phyloP scores from a whole-genome alignment of 2,888 invertebrate species.

The Drosophila percnosoma region DNA sequence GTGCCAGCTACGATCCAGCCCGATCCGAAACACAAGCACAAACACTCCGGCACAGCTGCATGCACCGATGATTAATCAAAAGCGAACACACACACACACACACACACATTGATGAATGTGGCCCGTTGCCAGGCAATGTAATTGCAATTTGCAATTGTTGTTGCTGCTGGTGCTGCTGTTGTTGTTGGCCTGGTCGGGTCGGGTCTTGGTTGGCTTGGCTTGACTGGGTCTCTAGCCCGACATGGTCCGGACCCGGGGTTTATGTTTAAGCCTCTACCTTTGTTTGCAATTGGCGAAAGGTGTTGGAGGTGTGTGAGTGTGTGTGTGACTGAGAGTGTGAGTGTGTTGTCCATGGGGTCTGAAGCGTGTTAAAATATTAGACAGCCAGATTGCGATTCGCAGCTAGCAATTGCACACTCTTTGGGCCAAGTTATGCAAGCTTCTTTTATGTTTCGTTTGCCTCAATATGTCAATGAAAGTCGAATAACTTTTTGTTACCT shows the following conservation, averaged over 20 bases:
- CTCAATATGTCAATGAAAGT: constrained; percentile 8
- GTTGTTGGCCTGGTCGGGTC: constrained; percentile 20
- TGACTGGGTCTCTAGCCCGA: constrained; percentile 31
- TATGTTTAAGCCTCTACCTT: constrained; percentile 43
- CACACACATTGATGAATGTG: constrained; percentile 53
- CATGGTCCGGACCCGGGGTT: constrained; percentile 30
- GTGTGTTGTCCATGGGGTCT: constrained; percentile 24
- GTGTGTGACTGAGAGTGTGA: constrained; percentile 12
- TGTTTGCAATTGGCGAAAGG: constrained; percentile 71
- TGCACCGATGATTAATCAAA: constrained; percentile 76
- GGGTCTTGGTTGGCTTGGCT: constrained; percentile 19
- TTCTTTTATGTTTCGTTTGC: constrained; percentile 20
- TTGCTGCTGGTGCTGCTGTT: constrained; percentile 28
- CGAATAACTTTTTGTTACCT: background rate
- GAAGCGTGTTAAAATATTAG: constrained; percentile 54
- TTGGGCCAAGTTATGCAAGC: constrained; percentile 54
- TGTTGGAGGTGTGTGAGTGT: constrained; percentile 53
- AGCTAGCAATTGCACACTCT: constrained; percentile 24
- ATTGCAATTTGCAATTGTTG: constrained; percentile 73
- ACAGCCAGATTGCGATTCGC: constrained; percentile 41
- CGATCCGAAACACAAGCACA: constrained; percentile 39
- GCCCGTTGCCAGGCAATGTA: constrained; percentile 67
- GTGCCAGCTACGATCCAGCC: constrained; percentile 58
- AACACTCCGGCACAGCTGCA: constrained; percentile 56
- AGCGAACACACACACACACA: constrained; percentile 46